Percentiles rank a stretch among this genome's conserved stretches.
Evolutionary conservation across 2,888 invertebrate species (phyloP).

Genomic region (Seladonia tumulorum): DNA sequence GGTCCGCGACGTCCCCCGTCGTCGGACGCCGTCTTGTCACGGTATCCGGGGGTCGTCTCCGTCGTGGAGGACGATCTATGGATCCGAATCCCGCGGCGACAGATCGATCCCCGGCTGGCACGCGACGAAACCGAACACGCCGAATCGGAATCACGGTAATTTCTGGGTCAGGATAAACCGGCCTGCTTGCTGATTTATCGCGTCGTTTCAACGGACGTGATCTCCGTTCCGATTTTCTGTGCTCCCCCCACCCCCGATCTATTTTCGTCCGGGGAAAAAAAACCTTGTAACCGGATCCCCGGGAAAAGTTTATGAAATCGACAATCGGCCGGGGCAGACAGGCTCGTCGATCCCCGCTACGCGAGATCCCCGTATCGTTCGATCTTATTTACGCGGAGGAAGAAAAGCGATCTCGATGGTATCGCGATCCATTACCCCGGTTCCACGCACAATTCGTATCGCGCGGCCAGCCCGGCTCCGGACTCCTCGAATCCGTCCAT

Average conservation of each 20-base stretch:
- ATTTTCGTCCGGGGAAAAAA: not conserved
- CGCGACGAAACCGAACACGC: slow-evolving; percentile 30
- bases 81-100: slow-evolving; percentile 24
- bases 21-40: slow-evolving; percentile 59
- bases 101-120: slow-evolving; percentile 28
- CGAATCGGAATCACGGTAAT: not conserved
- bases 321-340: not conserved
- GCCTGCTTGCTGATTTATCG: not conserved
- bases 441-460: slow-evolving; percentile 22
- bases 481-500: slow-evolving; percentile 27
- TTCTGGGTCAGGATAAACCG: slow-evolving; percentile 30
- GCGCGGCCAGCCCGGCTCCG: not conserved
- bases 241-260: not conserved
- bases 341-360: slow-evolving; percentile 1
- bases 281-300: not conserved
- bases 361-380: slow-evolving; percentile 1
- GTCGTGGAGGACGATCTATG: slow-evolving; percentile 9
- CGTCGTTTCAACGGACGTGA: not conserved
- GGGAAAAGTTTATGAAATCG: not conserved
- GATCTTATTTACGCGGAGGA: slow-evolving; percentile 4
- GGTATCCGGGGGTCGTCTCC: slow-evolving; percentile 25
- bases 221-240: not conserved
- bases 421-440: slow-evolving; percentile 35
- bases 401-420: slow-evolving; percentile 34
- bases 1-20: slow-evolving; percentile 49